Percentiles rank a stretch among this genome's conserved stretches.
These are phyloP conservation scores for Tipula vernalis DNA, from an alignment of 2,888 invertebrate species.

Conservation along the genomic window DNA sequence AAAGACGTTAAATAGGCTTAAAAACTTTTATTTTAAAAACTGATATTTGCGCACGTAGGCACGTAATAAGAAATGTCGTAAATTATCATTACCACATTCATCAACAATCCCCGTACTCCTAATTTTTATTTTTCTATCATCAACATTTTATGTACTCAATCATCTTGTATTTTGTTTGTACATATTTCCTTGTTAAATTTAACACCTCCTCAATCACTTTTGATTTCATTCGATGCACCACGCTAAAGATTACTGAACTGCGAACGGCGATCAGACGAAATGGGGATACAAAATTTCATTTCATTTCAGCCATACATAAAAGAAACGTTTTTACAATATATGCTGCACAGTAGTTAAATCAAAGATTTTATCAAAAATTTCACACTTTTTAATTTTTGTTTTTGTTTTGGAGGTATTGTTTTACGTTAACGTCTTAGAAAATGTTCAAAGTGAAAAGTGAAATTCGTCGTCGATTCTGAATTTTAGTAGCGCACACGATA, in stretches of 20 bases:
- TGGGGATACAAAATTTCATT: not conserved
- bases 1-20: not conserved
- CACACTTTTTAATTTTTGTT: not conserved
- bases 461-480: not conserved
- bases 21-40: not conserved
- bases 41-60: not conserved
- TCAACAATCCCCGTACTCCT: not conserved
- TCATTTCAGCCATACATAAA: not conserved
- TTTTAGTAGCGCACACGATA: not conserved
- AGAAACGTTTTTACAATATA: not conserved
- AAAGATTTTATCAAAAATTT: not conserved
- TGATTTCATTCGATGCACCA: not conserved
- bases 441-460: not conserved
- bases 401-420: not conserved
- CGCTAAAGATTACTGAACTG: not conserved
- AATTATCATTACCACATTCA: not conserved
- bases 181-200: not conserved
- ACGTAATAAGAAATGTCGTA: not conserved
- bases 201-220: not conserved
- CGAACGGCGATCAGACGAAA: not conserved
- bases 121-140: not conserved
- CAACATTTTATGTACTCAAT: not conserved
- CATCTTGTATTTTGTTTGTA: not conserved
- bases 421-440: not conserved
- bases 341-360: not conserved